Percentiles rank a stretch among this genome's conserved stretches.
phyloP scores from a whole-genome alignment of 2,888 invertebrate genomes.

The Odontothrips loti region DNA sequence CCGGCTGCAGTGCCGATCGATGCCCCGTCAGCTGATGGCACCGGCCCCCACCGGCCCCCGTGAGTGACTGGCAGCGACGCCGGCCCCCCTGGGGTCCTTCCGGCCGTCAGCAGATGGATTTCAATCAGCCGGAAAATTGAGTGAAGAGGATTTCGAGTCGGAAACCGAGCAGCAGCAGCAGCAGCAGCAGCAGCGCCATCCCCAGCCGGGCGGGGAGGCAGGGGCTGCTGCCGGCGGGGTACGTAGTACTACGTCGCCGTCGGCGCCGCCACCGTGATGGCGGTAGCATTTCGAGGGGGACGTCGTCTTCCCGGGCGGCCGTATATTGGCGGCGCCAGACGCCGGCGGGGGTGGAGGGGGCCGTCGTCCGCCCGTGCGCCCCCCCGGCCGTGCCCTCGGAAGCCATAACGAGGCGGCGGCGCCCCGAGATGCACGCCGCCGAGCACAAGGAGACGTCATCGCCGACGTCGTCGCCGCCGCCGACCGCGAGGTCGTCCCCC shows the following conservation, averaged over 20 bases:
- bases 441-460: neutral
- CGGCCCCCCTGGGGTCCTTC: no score
- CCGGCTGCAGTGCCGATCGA: constrained; percentile 22
- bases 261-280: no score
- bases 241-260: neutral
- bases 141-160: neutral
- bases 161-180: neutral
- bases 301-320: no score
- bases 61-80: constrained; percentile 20
- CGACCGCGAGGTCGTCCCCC: neutral
- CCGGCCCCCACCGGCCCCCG: constrained; percentile 16
- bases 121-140: neutral
- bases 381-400: constrained; percentile 46
- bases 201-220: neutral
- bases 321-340: no score
- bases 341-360: constrained; percentile 44
- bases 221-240: neutral
- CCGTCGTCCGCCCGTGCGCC: constrained; percentile 45
- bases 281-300: no score
- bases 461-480: neutral
- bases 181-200: neutral
- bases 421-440: constrained; percentile 29
- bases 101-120: neutral
- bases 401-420: constrained; percentile 46
- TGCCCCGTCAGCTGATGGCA: constrained; percentile 13